Conservation (phyloP, 2,113 vertebrate species). For the Shinisaurus crocodilurus region DNA sequence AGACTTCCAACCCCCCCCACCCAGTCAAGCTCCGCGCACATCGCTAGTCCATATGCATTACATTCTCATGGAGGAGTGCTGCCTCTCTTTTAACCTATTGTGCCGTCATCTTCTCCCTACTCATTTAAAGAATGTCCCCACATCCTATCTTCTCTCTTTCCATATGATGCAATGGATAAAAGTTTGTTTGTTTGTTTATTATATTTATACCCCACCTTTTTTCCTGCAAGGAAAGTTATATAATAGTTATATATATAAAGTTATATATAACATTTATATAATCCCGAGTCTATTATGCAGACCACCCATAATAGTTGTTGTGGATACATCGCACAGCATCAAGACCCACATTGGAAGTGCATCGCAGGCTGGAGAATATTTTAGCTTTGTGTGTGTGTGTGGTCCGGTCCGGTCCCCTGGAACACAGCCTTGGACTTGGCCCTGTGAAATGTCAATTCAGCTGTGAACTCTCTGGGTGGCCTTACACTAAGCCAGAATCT, state of each 20-base stretch:
- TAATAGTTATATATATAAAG: too few species aligned
- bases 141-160: not conserved
- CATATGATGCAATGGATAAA: not conserved
- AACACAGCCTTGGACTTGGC: not conserved
- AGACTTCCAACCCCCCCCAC: too few species aligned
- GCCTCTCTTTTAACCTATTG: not conserved
- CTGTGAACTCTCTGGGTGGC: slow-evolving; percentile 5
- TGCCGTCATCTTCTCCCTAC: not conserved
- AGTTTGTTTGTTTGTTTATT: too few species aligned
- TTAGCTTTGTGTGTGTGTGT: not conserved
- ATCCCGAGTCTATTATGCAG: too few species aligned
- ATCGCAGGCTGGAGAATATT: not conserved
- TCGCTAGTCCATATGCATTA: not conserved
- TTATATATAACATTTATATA: too few species aligned
- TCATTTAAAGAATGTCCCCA: not conserved
- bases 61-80: too few species aligned
- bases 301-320: too few species aligned
- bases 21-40: too few species aligned
- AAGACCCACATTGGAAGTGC: not conserved
- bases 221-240: too few species aligned
- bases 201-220: too few species aligned
- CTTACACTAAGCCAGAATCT: not conserved
- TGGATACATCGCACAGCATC: not conserved
- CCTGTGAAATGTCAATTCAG: not conserved
- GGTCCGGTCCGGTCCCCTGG: not conserved